A percentile compares a stretch with the other conserved stretches of the same genome.
phyloP scores from a whole-genome alignment of 2,888 invertebrate genomes.

The Allophyes oxyacanthae region DNA sequence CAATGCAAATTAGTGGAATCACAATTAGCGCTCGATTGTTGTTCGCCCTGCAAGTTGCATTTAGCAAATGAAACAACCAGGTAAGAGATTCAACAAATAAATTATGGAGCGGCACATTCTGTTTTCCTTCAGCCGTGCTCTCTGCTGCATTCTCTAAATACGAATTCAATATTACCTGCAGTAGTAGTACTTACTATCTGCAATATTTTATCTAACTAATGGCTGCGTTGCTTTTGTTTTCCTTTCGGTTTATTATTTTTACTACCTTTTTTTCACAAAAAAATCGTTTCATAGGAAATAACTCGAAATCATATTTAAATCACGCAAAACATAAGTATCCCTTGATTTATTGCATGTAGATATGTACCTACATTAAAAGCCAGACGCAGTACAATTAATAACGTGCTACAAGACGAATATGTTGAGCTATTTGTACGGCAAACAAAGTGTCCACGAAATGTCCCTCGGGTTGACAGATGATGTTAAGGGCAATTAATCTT shows the following conservation, averaged over 20 bases:
- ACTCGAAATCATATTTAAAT: background rate
- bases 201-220: slow-evolving; percentile 41
- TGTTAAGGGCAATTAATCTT: slow-evolving; percentile 86
- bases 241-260: slow-evolving; percentile 5
- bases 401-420: slow-evolving; percentile 70
- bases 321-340: slow-evolving; percentile 3
- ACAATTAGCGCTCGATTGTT: slow-evolving; percentile 84
- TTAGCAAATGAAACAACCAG: slow-evolving; percentile 80
- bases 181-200: slow-evolving; percentile 13
- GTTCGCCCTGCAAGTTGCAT: slow-evolving; percentile 76
- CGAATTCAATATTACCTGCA: slow-evolving; percentile 48
- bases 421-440: slow-evolving; percentile 78
- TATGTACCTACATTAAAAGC: slow-evolving; percentile 32
- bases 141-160: slow-evolving; percentile 55
- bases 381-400: slow-evolving; percentile 63
- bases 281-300: slow-evolving; percentile 8
- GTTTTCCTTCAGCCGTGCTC: slow-evolving; percentile 59
- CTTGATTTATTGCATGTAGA: slow-evolving; percentile 5
- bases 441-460: slow-evolving; percentile 82
- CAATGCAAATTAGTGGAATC: slow-evolving; percentile 85
- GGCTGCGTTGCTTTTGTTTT: slow-evolving; percentile 10
- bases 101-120: slow-evolving; percentile 70
- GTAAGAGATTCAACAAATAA: slow-evolving; percentile 77
- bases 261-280: background rate
- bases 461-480: slow-evolving; percentile 84